phyloP scores from a whole-genome alignment of 2,113 vertebrate species.

The Pseudorhombus dupliciocellatus region DNA sequence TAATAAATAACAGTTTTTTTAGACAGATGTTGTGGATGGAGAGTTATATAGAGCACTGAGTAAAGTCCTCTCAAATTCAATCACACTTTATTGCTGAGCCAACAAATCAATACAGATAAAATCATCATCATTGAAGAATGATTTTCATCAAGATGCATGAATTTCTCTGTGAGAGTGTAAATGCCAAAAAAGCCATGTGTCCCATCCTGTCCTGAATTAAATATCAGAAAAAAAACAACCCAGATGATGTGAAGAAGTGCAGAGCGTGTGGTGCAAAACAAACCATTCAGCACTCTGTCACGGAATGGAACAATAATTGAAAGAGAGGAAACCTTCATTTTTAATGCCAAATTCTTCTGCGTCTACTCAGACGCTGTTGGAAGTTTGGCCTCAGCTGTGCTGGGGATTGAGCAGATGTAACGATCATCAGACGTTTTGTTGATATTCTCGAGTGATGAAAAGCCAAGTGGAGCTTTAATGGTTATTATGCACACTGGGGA shows the following conservation, averaged over 20 bases:
- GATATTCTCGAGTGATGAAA: slow-evolving; percentile 12
- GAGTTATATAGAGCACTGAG: no score
- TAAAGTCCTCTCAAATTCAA: no score
- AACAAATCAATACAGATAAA: no score
- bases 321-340: background rate
- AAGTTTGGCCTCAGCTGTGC: slow-evolving; percentile 9
- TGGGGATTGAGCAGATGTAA: background rate
- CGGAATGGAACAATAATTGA: background rate
- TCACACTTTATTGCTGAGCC: no score
- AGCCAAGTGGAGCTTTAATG: slow-evolving; percentile 13
- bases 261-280: background rate
- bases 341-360: background rate
- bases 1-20: background rate
- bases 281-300: background rate
- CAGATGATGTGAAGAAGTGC: background rate
- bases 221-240: background rate
- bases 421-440: slow-evolving; percentile 2
- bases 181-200: no score
- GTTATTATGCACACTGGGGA: background rate
- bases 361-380: slow-evolving; percentile 17
- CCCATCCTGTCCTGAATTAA: no score
- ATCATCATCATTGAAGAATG: no score
- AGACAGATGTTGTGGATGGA: no score
- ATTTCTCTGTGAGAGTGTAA: no score
- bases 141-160: no score